phyloP scores from a whole-genome alignment of 2,888 invertebrate genomes.

The Candidula unifasciata region DNA sequence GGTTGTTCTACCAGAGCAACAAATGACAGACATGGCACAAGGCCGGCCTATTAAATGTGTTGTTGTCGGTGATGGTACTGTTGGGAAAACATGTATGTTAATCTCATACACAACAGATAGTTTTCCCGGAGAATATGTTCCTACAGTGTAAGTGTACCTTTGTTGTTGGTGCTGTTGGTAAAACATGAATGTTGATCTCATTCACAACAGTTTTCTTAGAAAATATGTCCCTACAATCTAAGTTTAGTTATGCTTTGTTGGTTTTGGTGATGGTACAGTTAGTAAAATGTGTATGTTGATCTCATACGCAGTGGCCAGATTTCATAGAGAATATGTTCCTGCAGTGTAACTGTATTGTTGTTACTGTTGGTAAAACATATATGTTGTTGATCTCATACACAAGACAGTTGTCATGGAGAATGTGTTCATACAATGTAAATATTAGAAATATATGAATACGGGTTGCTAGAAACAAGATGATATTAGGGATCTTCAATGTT shows the following conservation, averaged over 20 bases:
- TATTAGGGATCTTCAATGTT: no score
- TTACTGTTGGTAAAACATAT: constrained; percentile 82
- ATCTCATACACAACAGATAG: constrained; percentile 82
- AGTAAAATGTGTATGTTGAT: constrained; percentile 83
- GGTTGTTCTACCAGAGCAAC: constrained; percentile 2
- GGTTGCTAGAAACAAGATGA: no score
- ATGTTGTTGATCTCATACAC: constrained; percentile 83
- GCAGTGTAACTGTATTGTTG: constrained; percentile 83
- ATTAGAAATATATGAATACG: no score
- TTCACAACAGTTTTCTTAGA: constrained; percentile 82
- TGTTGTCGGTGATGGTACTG: constrained; percentile 82
- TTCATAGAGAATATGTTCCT: constrained; percentile 82
- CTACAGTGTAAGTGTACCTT: constrained; percentile 83
- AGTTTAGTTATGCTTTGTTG: constrained; percentile 67
- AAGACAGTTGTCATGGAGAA: constrained; percentile 82
- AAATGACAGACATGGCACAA: constrained; percentile 70
- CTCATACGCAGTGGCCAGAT: constrained; percentile 82
- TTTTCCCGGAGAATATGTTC: constrained; percentile 82
- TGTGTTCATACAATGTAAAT: constrained; percentile 82
- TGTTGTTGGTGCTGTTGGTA: constrained; percentile 78
- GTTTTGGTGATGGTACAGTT: no score
- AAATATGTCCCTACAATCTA: constrained; percentile 83
- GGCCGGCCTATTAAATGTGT: constrained; percentile 82
- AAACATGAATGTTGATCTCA: constrained; percentile 82
- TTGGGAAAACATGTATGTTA: constrained; percentile 82